These are phyloP conservation scores for Polypedilum pembai DNA, from an alignment of 1,140 invertebrate species.

Conservation along the genomic window DNA sequence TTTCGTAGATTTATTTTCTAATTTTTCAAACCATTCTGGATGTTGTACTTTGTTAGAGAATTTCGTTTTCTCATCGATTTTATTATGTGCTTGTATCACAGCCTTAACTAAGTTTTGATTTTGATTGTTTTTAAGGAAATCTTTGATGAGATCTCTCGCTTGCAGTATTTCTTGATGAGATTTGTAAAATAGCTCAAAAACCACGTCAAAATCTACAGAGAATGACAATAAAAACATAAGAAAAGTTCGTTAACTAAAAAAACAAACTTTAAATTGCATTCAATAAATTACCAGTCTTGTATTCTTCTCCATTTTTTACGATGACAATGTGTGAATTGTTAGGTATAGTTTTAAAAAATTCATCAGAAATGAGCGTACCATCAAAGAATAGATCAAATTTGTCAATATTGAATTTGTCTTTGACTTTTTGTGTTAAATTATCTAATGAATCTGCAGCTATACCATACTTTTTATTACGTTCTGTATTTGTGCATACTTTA, in stretches of 20 bases:
- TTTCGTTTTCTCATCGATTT: conserved; percentile 18
- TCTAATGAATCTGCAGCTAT: conserved; percentile 56
- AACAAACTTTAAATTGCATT: not conserved
- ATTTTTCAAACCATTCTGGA: conserved; percentile 43
- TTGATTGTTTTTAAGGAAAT: not conserved
- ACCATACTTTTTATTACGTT: conserved; percentile 56
- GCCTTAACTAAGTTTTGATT: not conserved
- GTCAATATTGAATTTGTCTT: conserved; percentile 50
- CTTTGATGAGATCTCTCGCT: not conserved
- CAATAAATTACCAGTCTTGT: conserved; percentile 9
- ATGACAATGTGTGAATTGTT: not conserved
- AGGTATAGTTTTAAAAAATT: not conserved
- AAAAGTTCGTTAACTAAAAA: not conserved
- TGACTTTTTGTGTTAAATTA: conserved; percentile 57
- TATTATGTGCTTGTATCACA: not conserved
- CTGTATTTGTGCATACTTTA: conserved; percentile 58
- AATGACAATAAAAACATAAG: not conserved
- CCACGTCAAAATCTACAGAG: not conserved
- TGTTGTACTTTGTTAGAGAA: not conserved
- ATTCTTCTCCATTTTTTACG: not conserved
- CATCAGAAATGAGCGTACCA: not conserved
- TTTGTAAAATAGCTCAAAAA: conserved; percentile 18
- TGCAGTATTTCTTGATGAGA: not conserved
- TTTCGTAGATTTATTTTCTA: conserved; percentile 62
- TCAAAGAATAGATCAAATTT: conserved; percentile 28